Conservation (phyloP, 2,888 invertebrate genomes). For the Cryptus viduatorius region DNA sequence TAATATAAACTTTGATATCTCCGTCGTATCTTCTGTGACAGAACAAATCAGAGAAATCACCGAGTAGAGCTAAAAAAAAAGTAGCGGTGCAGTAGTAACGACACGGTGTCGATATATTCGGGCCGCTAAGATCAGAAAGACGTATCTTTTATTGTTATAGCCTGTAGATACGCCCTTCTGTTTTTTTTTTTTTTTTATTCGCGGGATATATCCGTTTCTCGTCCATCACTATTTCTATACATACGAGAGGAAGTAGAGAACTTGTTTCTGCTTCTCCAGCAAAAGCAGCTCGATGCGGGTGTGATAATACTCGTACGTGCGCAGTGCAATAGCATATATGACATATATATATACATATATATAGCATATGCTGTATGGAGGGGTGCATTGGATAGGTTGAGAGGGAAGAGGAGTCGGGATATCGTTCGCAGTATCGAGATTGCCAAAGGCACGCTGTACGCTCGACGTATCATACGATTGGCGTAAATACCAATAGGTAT, state of each 20-base stretch:
- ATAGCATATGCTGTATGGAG: not conserved
- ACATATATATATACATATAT: not conserved
- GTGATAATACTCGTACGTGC: constrained; percentile 28
- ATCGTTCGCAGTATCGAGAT: constrained; percentile 74
- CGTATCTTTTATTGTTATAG: too few relatives aligned
- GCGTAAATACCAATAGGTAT: constrained; percentile 76
- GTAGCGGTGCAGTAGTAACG: not conserved
- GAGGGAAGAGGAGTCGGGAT: not conserved
- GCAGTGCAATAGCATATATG: not conserved
- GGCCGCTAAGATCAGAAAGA: not conserved
- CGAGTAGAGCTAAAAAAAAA: not conserved
- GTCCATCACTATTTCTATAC: not conserved
- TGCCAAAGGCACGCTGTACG: constrained; percentile 73
- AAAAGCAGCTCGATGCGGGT: constrained; percentile 20
- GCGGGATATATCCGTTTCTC: not conserved
- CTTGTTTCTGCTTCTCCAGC: constrained; percentile 26
- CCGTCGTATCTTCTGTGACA: not conserved
- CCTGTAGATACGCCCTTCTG: too few relatives aligned
- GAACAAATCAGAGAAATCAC: constrained; percentile 25
- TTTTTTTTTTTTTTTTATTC: too few relatives aligned
- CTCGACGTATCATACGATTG: constrained; percentile 70
- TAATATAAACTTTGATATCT: not conserved
- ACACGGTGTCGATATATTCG: not conserved
- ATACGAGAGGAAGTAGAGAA: not conserved
- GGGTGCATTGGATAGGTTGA: constrained; percentile 11